A percentile compares a stretch with the other conserved stretches of the same genome.
These are phyloP conservation scores for Helicoverpa zea DNA, from an alignment of 1,140 invertebrate genomes.

Conservation along the genomic window DNA sequence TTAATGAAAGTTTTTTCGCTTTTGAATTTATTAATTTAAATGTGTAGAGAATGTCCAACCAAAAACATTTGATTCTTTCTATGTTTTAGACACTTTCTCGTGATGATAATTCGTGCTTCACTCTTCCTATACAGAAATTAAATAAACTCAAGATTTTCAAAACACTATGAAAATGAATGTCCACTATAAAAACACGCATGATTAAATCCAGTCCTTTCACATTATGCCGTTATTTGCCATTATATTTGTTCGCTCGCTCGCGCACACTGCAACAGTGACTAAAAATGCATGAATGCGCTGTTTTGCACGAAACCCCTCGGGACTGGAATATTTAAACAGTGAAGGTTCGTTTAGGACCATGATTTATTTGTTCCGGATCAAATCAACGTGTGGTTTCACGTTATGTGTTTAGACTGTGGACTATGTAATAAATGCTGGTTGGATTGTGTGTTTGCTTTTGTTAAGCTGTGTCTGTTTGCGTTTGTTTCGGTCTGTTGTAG, in stretches of 20 bases:
- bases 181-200: neutral
- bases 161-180: too few species aligned
- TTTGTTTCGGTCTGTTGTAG: too few species aligned
- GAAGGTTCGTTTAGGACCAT: constrained; percentile 31
- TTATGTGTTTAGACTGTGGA: constrained; percentile 12
- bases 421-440: neutral
- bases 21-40: neutral
- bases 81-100: too few species aligned
- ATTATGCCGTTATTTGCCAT: constrained; percentile 17
- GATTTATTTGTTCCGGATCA: constrained; percentile 43
- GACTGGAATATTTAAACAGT: constrained; percentile 43
- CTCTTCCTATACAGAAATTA: too few species aligned
- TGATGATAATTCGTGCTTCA: too few species aligned
- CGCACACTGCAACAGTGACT: constrained; percentile 4
- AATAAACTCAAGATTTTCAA: too few species aligned
- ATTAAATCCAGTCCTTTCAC: constrained; percentile 34
- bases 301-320: constrained; percentile 24
- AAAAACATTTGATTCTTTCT: too few species aligned
- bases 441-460: constrained; percentile 8
- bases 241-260: constrained; percentile 6
- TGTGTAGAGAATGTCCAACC: too few species aligned
- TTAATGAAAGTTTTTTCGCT: neutral
- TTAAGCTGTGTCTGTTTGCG: neutral
- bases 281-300: constrained; percentile 41
- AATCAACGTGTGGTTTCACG: constrained; percentile 24